Percentiles rank a stretch among this genome's conserved stretches.
Conservation (phyloP, 1,140 invertebrate genomes). For the Dryas iulia region DNA sequence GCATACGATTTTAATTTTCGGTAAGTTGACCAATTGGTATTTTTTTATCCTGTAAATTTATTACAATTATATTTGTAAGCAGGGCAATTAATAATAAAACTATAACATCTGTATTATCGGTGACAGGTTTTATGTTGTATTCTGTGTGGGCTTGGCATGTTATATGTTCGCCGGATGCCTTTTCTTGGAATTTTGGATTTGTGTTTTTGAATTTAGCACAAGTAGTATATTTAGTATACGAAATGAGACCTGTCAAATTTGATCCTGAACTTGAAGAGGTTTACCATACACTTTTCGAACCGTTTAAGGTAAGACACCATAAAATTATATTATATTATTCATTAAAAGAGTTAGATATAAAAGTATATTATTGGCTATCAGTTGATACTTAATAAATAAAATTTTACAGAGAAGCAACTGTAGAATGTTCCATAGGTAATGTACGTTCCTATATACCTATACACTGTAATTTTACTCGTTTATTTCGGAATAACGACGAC, state of each 20-base stretch:
- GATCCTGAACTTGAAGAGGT: conserved; percentile 91
- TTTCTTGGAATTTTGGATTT: conserved; percentile 94
- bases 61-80: too few species aligned
- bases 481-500: too few species aligned
- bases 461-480: too few species aligned
- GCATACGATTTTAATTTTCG: conserved; percentile 88
- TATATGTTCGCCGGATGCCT: conserved; percentile 93
- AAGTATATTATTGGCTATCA: too few species aligned
- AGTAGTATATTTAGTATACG: conserved; percentile 90
- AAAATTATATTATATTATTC: too few species aligned
- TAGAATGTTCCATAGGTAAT: too few species aligned
- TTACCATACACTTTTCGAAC: conserved; percentile 91
- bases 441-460: too few species aligned
- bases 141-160: conserved; percentile 95
- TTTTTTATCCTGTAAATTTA: background rate
- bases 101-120: conserved; percentile 19
- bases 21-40: conserved; percentile 73
- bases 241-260: conserved; percentile 91
- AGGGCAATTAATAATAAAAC: background rate
- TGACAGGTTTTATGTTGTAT: conserved; percentile 88
- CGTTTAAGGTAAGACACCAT: conserved; percentile 89
- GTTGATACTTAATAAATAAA: too few species aligned
- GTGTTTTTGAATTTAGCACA: conserved; percentile 92
- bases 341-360: too few species aligned
- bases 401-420: too few species aligned